These are phyloP conservation scores for Micronycteris hirsuta DNA, from an alignment of 2,113 vertebrate species.

Conservation along the genomic window DNA sequence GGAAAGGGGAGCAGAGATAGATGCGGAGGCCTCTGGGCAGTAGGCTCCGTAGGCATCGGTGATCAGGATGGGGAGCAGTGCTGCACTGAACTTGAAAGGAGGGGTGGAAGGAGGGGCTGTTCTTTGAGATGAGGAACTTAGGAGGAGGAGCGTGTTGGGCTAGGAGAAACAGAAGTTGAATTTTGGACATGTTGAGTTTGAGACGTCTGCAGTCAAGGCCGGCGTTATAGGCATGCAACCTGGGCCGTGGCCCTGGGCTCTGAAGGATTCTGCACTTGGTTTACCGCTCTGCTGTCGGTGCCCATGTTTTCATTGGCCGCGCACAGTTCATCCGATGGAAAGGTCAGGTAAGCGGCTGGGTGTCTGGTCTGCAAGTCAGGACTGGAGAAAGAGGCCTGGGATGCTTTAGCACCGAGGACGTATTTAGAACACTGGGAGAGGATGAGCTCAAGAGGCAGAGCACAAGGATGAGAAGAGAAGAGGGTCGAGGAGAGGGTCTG, in stretches of 20 bases:
- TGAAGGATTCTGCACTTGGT: neutral
- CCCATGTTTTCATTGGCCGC: neutral
- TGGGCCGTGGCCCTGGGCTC: neutral
- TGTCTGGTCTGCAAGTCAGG: neutral
- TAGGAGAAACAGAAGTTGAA: neutral
- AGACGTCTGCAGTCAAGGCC: neutral
- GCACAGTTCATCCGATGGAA: neutral
- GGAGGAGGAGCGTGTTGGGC: neutral
- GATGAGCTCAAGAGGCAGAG: neutral
- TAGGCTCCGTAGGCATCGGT: neutral
- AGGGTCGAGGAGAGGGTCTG: neutral
- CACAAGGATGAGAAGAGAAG: neutral
- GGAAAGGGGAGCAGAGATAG: neutral
- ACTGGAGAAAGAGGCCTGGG: neutral
- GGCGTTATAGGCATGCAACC: neutral
- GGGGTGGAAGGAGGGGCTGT: neutral
- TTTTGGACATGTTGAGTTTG: neutral
- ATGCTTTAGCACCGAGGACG: neutral
- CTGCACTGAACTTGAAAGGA: neutral
- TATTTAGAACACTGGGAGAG: neutral
- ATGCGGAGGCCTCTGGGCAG: neutral
- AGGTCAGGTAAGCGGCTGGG: neutral
- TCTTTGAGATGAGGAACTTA: neutral
- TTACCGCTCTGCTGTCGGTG: neutral
- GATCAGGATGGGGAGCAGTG: rapidly evolving